Conservation (phyloP, 1,140 invertebrate genomes). For the Hypothenemus hampei region DNA sequence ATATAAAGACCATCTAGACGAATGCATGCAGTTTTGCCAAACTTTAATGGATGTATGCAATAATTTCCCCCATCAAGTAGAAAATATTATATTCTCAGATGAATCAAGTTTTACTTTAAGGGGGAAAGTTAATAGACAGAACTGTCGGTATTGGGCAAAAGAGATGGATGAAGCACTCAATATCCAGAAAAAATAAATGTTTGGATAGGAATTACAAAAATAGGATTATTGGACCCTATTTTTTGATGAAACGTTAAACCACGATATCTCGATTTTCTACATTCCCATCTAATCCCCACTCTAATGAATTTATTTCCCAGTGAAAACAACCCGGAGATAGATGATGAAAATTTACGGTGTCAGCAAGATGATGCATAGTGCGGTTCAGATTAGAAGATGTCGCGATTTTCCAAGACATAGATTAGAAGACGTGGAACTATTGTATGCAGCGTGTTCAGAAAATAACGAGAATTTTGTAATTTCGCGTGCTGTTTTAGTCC, state of each 20-base stretch:
- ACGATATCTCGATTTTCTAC: not conserved
- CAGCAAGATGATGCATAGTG: too few species aligned
- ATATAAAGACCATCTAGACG: not conserved
- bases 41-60: slow-evolving; percentile 1
- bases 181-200: not conserved
- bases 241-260: not conserved
- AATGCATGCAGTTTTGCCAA: slow-evolving; percentile 8
- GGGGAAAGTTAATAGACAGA: slow-evolving; percentile 6
- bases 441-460: too few species aligned
- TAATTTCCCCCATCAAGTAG: not conserved
- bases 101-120: slow-evolving; percentile 4
- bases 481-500: too few species aligned
- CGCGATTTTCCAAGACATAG: too few species aligned
- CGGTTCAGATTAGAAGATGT: too few species aligned
- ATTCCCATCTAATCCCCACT: not conserved
- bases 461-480: too few species aligned
- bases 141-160: slow-evolving; percentile 5
- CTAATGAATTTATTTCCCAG: not conserved
- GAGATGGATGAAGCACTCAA: not conserved
- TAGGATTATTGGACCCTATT: not conserved
- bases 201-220: not conserved
- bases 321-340: not conserved
- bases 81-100: slow-evolving; percentile 3
- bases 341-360: not conserved
- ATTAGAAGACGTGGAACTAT: not conserved